A percentile compares a stretch with the other conserved stretches of the same genome.
Conservation (phyloP, 1,140 invertebrate species). For the Ditylenchus dipsaci region DNA sequence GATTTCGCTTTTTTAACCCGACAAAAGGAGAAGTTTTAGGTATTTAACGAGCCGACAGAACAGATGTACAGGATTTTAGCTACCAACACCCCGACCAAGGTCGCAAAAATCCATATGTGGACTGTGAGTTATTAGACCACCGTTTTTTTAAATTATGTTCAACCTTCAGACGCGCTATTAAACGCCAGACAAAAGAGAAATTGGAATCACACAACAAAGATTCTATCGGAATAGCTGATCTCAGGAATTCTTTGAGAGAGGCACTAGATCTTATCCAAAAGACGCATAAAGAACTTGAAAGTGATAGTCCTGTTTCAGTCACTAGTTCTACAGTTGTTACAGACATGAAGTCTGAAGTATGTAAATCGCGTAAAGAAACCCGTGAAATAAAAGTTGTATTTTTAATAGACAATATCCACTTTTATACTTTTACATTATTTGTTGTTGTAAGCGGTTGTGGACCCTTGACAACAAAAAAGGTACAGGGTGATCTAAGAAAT, state of each 20-base stretch:
- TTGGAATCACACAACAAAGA: conserved; percentile 33
- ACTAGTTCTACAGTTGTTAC: not conserved
- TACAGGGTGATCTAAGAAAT: too few species aligned
- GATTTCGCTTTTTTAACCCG: too few species aligned
- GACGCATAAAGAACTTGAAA: conserved; percentile 1
- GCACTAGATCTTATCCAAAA: conserved; percentile 6
- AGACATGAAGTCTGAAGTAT: not conserved
- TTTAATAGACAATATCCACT: too few species aligned
- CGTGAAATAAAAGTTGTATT: too few species aligned
- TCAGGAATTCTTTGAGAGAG: conserved; percentile 40
- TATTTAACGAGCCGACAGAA: conserved; percentile 87
- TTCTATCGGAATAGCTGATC: conserved; percentile 49
- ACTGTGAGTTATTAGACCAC: too few species aligned
- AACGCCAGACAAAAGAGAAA: conserved; percentile 32
- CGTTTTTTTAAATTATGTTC: too few species aligned
- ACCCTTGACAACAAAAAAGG: too few species aligned
- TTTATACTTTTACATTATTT: too few species aligned
- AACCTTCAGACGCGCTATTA: not conserved
- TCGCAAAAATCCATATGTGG: conserved; percentile 26
- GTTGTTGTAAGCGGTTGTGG: too few species aligned
- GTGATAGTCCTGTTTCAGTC: not conserved
- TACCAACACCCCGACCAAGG: conserved; percentile 24
- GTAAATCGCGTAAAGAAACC: too few species aligned
- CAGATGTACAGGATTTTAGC: conserved; percentile 83
- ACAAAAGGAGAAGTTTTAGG: conserved; percentile 49